A percentile compares a stretch with the other conserved stretches of the same genome.
Conservation (phyloP, 2,797 vertebrate genomes). For the Myiotriccus ornatus region DNA sequence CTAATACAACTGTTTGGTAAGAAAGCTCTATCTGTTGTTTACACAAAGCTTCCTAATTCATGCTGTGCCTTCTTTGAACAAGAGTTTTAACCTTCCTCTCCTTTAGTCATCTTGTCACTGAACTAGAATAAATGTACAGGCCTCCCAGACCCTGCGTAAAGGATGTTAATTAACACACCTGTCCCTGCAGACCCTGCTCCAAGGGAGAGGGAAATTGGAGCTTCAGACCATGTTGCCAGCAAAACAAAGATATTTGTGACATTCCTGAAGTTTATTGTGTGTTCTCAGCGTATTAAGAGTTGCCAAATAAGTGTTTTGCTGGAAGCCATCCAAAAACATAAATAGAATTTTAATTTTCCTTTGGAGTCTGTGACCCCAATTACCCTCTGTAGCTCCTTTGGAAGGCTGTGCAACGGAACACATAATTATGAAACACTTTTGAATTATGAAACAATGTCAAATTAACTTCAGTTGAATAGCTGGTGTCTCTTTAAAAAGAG, state of each 20-base stretch:
- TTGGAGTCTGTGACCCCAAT: constrained; percentile 47
- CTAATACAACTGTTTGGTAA: not conserved
- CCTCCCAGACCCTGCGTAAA: not conserved
- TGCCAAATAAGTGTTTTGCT: constrained; percentile 11
- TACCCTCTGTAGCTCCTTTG: constrained; percentile 32
- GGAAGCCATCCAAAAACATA: constrained; percentile 34
- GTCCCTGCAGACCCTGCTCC: not conserved
- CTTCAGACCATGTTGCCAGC: not conserved
- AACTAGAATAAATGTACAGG: not conserved
- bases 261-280: not conserved
- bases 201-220: not conserved
- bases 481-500: not conserved
- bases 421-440: not conserved
- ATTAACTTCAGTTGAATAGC: constrained; percentile 23
- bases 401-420: constrained; percentile 36
- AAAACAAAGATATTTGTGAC: constrained; percentile 8
- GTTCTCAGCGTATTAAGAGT: not conserved
- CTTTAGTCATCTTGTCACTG: not conserved
- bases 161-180: not conserved
- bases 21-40: not conserved
- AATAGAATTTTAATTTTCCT: constrained; percentile 39
- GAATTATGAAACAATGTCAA: not conserved
- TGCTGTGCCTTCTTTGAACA: not conserved
- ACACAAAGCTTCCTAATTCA: not conserved
- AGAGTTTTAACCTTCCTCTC: not conserved